These are phyloP conservation scores for Oreochromis tanganicae DNA, from an alignment of 2,113 vertebrate genomes.

Conservation along the genomic window DNA sequence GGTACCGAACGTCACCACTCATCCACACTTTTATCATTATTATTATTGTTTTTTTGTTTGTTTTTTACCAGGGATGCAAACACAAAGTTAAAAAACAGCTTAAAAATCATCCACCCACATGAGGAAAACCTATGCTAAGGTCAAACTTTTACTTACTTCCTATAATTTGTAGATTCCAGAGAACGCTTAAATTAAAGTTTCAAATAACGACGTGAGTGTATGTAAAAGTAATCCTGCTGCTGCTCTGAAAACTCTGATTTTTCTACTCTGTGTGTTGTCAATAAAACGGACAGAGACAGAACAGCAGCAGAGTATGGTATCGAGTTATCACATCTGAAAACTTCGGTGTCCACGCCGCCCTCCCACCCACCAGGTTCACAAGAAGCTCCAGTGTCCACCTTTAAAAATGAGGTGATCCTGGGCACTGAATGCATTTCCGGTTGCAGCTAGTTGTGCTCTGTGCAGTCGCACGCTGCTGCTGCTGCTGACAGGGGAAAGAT, in stretches of 20 bases:
- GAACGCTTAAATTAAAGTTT: neutral
- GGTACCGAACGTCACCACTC: neutral
- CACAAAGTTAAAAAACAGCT: neutral
- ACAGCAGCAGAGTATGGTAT: neutral
- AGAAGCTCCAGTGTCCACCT: neutral
- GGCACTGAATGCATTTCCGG: neutral
- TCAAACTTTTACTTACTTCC: neutral
- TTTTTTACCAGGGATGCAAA: neutral
- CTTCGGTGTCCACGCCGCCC: accelerated
- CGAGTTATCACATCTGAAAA: neutral
- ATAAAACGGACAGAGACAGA: neutral
- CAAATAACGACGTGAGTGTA: neutral
- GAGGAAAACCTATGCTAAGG: neutral
- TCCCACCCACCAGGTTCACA: accelerated
- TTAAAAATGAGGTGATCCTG: neutral
- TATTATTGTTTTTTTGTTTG: neutral
- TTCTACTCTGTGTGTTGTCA: neutral
- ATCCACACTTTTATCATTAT: neutral
- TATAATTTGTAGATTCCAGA: neutral
- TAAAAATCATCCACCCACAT: neutral
- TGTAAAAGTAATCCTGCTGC: neutral
- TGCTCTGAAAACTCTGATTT: neutral
- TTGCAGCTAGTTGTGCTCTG: neutral
- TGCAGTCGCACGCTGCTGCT: neutral
- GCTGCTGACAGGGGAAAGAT: neutral